A percentile compares a stretch with the other conserved stretches of the same genome.
phyloP scores from a whole-genome alignment of 2,113 vertebrate genomes.

The Esox niger region DNA sequence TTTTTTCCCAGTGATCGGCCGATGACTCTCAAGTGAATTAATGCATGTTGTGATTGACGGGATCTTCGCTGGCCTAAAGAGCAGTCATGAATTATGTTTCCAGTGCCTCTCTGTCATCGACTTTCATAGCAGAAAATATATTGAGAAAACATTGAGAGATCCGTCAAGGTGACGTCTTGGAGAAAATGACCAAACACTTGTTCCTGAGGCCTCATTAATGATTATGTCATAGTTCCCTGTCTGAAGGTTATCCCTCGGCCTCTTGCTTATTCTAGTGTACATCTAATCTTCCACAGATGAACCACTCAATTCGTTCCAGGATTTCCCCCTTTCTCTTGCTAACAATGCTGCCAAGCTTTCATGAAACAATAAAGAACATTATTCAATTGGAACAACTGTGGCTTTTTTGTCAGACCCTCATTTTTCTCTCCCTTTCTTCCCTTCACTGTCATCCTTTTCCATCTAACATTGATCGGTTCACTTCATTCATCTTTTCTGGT shows the following conservation, averaged over 20 bases:
- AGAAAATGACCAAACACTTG: conserved; percentile 51
- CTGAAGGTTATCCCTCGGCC: conserved; percentile 46
- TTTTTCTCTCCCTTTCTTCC: background rate
- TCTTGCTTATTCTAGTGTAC: conserved; percentile 49
- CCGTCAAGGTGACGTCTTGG: conserved; percentile 20
- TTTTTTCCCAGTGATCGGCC: background rate
- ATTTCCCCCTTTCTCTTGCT: conserved; percentile 15
- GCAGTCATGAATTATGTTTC: background rate
- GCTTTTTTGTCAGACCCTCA: conserved; percentile 12
- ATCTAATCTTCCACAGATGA: conserved; percentile 56
- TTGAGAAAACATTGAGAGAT: conserved; percentile 4
- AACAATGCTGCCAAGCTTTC: conserved; percentile 25
- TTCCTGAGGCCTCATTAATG: conserved; percentile 43
- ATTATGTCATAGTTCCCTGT: conserved; percentile 49
- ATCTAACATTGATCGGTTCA: background rate
- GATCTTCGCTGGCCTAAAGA: background rate
- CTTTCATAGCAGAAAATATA: conserved; percentile 18
- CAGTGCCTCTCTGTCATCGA: conserved; percentile 14
- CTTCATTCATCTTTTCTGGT: background rate
- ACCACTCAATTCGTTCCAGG: conserved; percentile 23
- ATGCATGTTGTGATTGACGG: background rate
- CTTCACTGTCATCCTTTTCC: background rate
- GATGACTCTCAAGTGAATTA: background rate
- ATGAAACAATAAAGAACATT: conserved; percentile 18
- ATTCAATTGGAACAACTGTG: conserved; percentile 5